Percentiles rank a stretch among this genome's conserved stretches.
These are phyloP conservation scores for Brachionus manjavacas DNA, from an alignment of 1,140 invertebrate species.

Conservation along the genomic window DNA sequence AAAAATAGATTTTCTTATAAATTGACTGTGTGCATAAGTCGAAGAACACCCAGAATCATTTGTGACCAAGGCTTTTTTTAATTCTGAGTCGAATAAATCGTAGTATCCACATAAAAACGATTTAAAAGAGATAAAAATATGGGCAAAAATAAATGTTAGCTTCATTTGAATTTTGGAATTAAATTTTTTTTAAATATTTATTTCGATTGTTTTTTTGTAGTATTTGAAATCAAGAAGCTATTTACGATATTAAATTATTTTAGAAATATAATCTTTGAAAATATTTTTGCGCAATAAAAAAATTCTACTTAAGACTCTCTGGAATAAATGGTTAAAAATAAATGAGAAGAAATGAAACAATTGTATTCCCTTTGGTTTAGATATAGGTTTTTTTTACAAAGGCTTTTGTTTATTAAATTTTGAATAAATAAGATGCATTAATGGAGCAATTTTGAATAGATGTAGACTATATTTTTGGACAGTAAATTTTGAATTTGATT, in stretches of 20 bases:
- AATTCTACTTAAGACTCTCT: not conserved
- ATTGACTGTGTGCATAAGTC: not conserved
- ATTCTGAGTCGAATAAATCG: not conserved
- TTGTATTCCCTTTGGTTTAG: too few relatives aligned
- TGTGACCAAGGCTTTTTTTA: not conserved
- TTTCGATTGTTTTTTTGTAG: not conserved
- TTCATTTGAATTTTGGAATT: not conserved
- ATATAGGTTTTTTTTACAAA: too few relatives aligned
- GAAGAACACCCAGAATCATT: not conserved
- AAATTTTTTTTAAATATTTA: not conserved
- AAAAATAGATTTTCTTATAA: not conserved
- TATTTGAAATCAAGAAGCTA: not conserved
- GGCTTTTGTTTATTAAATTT: too few relatives aligned
- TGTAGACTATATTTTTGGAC: too few relatives aligned
- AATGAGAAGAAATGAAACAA: too few relatives aligned
- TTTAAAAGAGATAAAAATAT: not conserved
- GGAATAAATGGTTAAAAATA: too few relatives aligned
- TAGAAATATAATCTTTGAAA: not conserved
- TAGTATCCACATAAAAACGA: not conserved
- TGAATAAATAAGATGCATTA: too few relatives aligned
- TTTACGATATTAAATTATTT: not conserved
- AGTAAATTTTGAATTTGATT: too few relatives aligned
- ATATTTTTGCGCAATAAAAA: not conserved
- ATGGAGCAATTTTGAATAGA: too few relatives aligned
- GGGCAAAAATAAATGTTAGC: not conserved